These are phyloP conservation scores for Melinaea menophilus DNA, from an alignment of 2,888 invertebrate species.

Conservation along the genomic window DNA sequence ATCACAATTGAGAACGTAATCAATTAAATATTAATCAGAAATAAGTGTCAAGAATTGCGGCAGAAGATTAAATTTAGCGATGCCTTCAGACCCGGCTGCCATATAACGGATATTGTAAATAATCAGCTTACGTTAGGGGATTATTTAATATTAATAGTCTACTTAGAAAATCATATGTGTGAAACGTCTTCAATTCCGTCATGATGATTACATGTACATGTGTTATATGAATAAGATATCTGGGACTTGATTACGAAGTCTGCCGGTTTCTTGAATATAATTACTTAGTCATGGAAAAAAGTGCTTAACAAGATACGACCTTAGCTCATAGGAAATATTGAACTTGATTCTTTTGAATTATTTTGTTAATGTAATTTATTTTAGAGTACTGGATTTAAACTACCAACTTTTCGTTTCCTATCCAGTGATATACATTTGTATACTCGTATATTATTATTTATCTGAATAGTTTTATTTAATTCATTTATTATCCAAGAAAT, in stretches of 20 bases:
- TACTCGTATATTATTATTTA: no score
- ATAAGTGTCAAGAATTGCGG: conserved; percentile 3
- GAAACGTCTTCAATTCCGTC: conserved; percentile 3
- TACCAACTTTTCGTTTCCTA: no score
- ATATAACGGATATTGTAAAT: conserved; percentile 9
- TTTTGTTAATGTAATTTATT: no score
- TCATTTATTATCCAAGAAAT: no score
- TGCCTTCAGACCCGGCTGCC: conserved; percentile 5
- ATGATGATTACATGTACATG: conserved; percentile 1
- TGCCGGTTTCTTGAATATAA: background rate
- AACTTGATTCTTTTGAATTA: no score
- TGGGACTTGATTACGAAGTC: background rate
- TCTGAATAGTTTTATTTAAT: no score
- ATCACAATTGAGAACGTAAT: background rate
- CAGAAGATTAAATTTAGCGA: conserved; percentile 3
- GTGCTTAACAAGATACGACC: no score
- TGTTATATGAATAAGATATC: background rate
- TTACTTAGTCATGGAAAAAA: no score
- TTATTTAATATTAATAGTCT: conserved; percentile 26
- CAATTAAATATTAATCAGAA: background rate
- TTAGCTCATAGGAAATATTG: no score
- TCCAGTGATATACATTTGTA: no score
- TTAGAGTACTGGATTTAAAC: no score
- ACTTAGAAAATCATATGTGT: conserved; percentile 14
- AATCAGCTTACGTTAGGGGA: conserved; percentile 22